A percentile compares a stretch with the other conserved stretches of the same genome.
Conservation (phyloP, 2,113 vertebrate genomes). For the Eretmochelys imbricata region DNA sequence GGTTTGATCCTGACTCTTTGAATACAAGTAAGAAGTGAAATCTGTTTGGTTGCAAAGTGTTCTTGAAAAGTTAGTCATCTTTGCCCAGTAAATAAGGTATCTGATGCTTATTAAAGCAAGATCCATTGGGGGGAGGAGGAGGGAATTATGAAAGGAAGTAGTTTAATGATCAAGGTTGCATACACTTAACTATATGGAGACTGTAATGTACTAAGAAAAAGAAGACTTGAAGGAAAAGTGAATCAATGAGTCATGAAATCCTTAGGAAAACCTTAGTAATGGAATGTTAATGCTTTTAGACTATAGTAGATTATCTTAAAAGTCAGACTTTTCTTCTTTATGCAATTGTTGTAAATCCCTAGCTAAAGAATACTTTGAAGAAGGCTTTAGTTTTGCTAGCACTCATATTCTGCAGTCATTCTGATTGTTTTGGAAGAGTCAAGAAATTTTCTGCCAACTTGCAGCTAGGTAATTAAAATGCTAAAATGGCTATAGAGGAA, state of each 20-base stretch:
- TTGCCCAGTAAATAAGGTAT: constrained; percentile 62
- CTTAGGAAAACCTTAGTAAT: constrained; percentile 84
- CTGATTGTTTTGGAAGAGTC: constrained; percentile 76
- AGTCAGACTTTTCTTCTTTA: constrained; percentile 83
- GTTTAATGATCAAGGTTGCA: constrained; percentile 71
- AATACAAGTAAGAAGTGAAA: background rate
- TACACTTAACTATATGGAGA: constrained; percentile 60
- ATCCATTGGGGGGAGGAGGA: constrained; percentile 42
- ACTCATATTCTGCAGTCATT: constrained; percentile 70
- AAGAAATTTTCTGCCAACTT: constrained; percentile 75
- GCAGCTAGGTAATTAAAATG: constrained; percentile 75
- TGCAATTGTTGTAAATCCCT: constrained; percentile 82
- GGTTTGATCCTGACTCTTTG: constrained; percentile 40
- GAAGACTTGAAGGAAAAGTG: constrained; percentile 77
- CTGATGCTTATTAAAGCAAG: constrained; percentile 46
- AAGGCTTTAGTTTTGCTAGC: constrained; percentile 78
- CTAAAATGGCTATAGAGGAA: constrained; percentile 70
- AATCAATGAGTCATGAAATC: constrained; percentile 85
- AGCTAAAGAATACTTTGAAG: constrained; percentile 83
- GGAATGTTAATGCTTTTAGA: constrained; percentile 89
- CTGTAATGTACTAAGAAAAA: constrained; percentile 72
- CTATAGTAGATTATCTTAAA: constrained; percentile 92
- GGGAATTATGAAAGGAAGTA: constrained; percentile 73
- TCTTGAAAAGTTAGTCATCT: constrained; percentile 46
- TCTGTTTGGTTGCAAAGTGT: constrained; percentile 1